phyloP scores from a whole-genome alignment of 2,797 vertebrate species.

The Monodelphis domestica region DNA sequence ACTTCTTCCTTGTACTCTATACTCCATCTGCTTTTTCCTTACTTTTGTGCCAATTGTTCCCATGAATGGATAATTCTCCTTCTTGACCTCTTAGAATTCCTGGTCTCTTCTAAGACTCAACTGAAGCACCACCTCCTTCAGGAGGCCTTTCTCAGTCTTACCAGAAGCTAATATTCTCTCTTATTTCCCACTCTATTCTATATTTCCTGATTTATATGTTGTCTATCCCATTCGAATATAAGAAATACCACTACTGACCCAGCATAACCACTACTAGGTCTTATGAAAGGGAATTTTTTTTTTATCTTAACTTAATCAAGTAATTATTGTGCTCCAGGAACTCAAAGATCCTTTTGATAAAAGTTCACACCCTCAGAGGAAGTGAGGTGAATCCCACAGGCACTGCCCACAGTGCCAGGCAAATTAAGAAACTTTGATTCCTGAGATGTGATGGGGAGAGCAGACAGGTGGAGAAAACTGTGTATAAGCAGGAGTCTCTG shows the following conservation, averaged over 20 bases:
- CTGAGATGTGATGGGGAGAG: too few relatives aligned
- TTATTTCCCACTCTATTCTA: background rate
- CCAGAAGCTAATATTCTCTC: background rate
- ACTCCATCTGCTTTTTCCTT: background rate
- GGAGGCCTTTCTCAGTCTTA: background rate
- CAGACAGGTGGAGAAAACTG: too few relatives aligned
- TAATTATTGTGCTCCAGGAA: too few relatives aligned
- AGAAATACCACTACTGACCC: background rate
- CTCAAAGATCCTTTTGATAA: too few relatives aligned
- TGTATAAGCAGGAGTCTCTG: too few relatives aligned
- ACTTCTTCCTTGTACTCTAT: background rate
- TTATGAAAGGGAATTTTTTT: too few relatives aligned
- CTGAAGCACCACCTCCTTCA: background rate
- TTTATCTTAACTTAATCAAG: too few relatives aligned
- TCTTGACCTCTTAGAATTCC: background rate
- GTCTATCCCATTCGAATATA: background rate
- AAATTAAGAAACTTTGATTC: too few relatives aligned
- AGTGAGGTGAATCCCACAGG: too few relatives aligned
- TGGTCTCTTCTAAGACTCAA: background rate
- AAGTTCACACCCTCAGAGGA: too few relatives aligned
- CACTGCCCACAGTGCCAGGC: too few relatives aligned
- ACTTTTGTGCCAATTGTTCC: background rate
- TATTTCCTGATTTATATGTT: background rate
- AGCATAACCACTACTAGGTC: background rate
- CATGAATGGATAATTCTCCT: background rate